Base-by-base conservation (phyloP, 2,113 vertebrate genomes). In the Hippocampus zosterae region DNA sequence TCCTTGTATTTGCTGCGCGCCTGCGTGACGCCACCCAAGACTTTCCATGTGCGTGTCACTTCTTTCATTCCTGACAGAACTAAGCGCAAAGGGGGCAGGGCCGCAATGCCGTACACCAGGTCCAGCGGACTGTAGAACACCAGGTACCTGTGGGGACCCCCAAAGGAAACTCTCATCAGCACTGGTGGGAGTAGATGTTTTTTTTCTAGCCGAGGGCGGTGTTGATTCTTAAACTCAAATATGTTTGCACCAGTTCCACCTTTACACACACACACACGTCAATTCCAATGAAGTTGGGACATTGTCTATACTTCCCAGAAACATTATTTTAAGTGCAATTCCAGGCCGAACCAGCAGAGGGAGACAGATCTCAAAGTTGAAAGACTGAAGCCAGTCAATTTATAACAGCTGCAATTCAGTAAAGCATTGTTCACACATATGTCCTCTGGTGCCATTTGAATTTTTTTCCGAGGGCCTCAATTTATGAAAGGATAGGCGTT, bases 41-140 rank as follows among this genome's bases (percentile, higher is more conserved):
- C 94, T 91, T 99, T 99, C 95, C 96, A 96, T 0, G 96, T 97
- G 76, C 96, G 92, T 48, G 96, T 96, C 79, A 97, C 93, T 83
- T 99, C 97, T 82, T 98, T 98, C 96, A 98, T 97, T 55, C 89
- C 94, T 5, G 93, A 90, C 87, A 95, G 88, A 78, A 98, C 75
- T 64, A 99, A 79, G 66, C 93, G 90, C 80, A 98, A 75, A 61
- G 97, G 97, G 72, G 92, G 84, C 72, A 92, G 83, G 69, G 92
- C 87, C 18, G 93, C 89, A 68, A 87, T 92, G 50, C 74, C 88
- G 85, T 85, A 97, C 84, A 93, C 90, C 60, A 94, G 61, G 80
- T 99, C 95, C 81, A 76, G 86, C 65, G 97, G 97, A 80, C 93
- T 96, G 83, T 96, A 98, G 91, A 98, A 99, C 80, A 94, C 75